phyloP scores from a whole-genome alignment of 2,888 invertebrate species.

The Conistra vaccinii region DNA sequence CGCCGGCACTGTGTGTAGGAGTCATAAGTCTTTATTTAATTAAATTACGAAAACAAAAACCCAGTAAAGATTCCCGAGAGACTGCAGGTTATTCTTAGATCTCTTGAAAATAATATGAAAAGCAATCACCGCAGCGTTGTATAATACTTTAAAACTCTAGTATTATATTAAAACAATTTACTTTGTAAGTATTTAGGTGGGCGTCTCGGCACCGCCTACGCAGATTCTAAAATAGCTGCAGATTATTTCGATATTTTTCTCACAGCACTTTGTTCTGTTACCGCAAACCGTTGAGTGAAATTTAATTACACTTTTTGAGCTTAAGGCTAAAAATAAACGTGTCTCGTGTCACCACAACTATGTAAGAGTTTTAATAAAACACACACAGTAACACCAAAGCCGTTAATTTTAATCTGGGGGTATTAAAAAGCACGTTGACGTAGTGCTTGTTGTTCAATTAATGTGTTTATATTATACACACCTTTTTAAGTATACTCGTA shows the following conservation, averaged over 20 bases:
- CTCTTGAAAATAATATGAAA: slow-evolving; percentile 9
- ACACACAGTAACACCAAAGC: neutral
- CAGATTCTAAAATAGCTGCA: slow-evolving; percentile 10
- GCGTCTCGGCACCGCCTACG: slow-evolving; percentile 34
- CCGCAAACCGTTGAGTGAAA: slow-evolving; percentile 44
- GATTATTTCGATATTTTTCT: slow-evolving; percentile 27
- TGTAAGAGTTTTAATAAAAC: slow-evolving; percentile 24
- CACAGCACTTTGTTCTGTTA: slow-evolving; percentile 23
- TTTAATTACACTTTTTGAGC: slow-evolving; percentile 57
- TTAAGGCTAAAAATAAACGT: slow-evolving; percentile 44
- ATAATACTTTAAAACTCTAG: slow-evolving; percentile 10
- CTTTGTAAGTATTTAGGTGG: slow-evolving; percentile 19
- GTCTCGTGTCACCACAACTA: neutral
- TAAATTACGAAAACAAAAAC: neutral
- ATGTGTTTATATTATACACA: neutral
- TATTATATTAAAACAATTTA: slow-evolving; percentile 15
- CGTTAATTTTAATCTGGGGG: slow-evolving; percentile 24
- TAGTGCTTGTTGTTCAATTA: neutral
- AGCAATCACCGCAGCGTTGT: slow-evolving; percentile 1
- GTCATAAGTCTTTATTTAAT: neutral
- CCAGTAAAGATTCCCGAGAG: neutral
- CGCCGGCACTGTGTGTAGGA: no score
- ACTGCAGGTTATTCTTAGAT: neutral
- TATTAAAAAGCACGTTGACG: slow-evolving; percentile 5
- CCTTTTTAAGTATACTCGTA: neutral